A percentile compares a stretch with the other conserved stretches of the same genome.
These are phyloP conservation scores for Orthonychiurus folsomi DNA, from an alignment of 2,888 invertebrate species.

Conservation along the genomic window DNA sequence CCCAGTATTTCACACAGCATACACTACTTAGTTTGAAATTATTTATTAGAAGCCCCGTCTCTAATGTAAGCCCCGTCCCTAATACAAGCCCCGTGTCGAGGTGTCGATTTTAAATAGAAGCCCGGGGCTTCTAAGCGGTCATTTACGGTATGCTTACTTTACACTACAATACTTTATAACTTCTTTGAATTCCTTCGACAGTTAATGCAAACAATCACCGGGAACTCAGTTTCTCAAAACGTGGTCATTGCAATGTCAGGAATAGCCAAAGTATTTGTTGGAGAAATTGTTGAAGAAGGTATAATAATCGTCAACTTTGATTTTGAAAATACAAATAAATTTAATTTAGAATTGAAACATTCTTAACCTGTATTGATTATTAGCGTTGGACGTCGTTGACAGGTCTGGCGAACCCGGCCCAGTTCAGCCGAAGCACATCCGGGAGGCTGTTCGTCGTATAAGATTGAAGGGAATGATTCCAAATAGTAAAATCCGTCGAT, in stretches of 20 bases:
- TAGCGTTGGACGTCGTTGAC: constrained; percentile 92
- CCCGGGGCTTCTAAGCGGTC: no score
- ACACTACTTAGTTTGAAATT: no score
- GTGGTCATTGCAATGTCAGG: constrained; percentile 99
- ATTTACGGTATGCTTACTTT: not conserved
- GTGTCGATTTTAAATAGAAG: no score
- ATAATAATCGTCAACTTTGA: no score
- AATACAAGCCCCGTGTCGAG: no score
- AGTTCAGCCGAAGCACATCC: constrained; percentile 85
- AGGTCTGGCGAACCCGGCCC: constrained; percentile 77
- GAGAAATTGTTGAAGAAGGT: constrained; percentile 98
- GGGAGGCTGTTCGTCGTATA: constrained; percentile 81
- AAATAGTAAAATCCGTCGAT: constrained; percentile 44
- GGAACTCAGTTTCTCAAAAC: constrained; percentile 93
- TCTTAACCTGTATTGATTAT: no score
- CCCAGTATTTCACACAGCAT: no score
- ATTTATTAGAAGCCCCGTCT: no score
- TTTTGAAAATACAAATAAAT: no score
- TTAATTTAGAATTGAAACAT: not conserved
- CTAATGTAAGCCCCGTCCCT: no score
- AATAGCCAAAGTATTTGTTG: constrained; percentile 97
- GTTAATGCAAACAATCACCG: constrained; percentile 94
- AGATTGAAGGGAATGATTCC: constrained; percentile 62
- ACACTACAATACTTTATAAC: not conserved
- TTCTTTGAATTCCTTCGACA: constrained; percentile 43